Evolutionary conservation across 1,140 invertebrate genomes (phyloP).

Genomic region (Cotesia glomerata): DNA sequence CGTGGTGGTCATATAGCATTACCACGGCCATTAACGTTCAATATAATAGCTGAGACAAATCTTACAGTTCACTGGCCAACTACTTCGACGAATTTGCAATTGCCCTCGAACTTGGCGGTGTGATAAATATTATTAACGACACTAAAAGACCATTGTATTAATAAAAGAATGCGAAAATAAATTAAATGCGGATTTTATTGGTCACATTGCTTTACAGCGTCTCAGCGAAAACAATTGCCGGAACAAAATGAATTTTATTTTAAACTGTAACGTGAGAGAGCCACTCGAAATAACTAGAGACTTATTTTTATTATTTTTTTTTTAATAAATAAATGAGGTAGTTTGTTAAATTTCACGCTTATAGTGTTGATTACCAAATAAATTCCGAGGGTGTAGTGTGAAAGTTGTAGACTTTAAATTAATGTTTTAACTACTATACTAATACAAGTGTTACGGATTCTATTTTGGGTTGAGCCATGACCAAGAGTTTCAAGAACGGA

Average conservation of each 20-base stretch:
- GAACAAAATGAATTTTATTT: background rate
- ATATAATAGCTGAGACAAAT: constrained; percentile 1
- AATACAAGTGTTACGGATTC: background rate
- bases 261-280: too few species aligned
- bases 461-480: constrained; percentile 2
- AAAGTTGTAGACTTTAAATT: too few species aligned
- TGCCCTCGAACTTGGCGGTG: constrained; percentile 19
- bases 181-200: background rate
- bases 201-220: background rate
- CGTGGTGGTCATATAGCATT: background rate
- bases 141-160: background rate
- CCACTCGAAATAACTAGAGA: background rate
- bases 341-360: too few species aligned
- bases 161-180: background rate
- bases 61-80: constrained; percentile 9
- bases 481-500: background rate
- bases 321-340: too few species aligned
- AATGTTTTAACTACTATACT: too few species aligned
- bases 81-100: constrained; percentile 23
- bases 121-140: background rate
- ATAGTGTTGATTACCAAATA: background rate
- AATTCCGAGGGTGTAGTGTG: background rate
- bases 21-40: constrained; percentile 11
- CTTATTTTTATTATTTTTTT: background rate
- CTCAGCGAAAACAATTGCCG: background rate